Percentiles rank a stretch among this genome's conserved stretches.
These are phyloP conservation scores for Cylloceria caligata DNA, from an alignment of 2,888 invertebrate species.

Conservation along the genomic window DNA sequence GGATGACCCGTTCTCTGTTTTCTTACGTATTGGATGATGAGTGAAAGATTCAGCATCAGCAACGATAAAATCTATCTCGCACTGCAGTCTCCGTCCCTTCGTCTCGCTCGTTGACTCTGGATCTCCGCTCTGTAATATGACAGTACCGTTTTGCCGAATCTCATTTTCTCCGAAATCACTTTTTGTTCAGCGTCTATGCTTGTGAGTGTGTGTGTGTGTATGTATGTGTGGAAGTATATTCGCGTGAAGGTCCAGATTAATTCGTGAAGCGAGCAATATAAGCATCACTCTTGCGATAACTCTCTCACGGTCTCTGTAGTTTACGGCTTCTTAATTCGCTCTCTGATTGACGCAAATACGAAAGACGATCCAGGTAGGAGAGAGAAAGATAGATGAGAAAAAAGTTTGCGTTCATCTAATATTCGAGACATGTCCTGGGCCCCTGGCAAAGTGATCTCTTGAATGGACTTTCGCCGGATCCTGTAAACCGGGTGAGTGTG, in stretches of 20 bases:
- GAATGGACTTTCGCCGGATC: slow-evolving; percentile 69
- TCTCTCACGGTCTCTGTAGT: slow-evolving; percentile 42
- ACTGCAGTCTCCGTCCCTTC: not conserved
- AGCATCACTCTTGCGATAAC: not conserved
- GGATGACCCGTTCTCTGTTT: slow-evolving; percentile 23
- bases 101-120: slow-evolving; percentile 17
- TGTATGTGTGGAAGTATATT: not conserved
- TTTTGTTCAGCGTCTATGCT: slow-evolving; percentile 3
- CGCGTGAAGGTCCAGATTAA: slow-evolving; percentile 31
- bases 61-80: slow-evolving; percentile 53
- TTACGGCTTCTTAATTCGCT: slow-evolving; percentile 76
- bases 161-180: slow-evolving; percentile 56
- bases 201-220: not conserved
- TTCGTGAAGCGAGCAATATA: slow-evolving; percentile 22
- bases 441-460: slow-evolving; percentile 76
- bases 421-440: slow-evolving; percentile 76
- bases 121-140: slow-evolving; percentile 41
- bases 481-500: slow-evolving; percentile 41
- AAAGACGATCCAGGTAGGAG: slow-evolving; percentile 64
- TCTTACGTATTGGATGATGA: slow-evolving; percentile 47
- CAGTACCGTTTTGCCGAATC: slow-evolving; percentile 61
- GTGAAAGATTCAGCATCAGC: slow-evolving; percentile 37
- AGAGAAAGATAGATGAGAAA: slow-evolving; percentile 10
- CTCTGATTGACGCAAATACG: slow-evolving; percentile 80
- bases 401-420: slow-evolving; percentile 75